phyloP scores from a whole-genome alignment of 2,797 vertebrate genomes.

The Enteromius anoplus region DNA sequence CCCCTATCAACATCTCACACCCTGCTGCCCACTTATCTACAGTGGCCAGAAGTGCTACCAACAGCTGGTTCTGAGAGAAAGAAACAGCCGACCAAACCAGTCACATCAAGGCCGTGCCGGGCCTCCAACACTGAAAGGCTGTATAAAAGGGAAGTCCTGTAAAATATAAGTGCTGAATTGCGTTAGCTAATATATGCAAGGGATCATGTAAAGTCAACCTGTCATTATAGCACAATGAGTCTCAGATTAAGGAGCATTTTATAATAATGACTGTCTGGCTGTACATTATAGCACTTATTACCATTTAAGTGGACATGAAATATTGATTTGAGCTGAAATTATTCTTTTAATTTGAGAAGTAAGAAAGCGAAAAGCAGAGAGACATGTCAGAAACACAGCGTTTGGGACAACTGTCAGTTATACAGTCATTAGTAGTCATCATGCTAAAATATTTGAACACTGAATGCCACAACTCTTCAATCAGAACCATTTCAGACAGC shows the following conservation, averaged over 20 bases:
- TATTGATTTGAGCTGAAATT: neutral
- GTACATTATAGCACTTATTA: neutral
- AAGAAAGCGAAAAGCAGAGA: neutral
- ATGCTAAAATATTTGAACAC: neutral
- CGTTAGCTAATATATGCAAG: neutral
- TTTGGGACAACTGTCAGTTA: neutral
- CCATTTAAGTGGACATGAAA: neutral
- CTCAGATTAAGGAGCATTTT: neutral
- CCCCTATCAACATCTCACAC: constrained; percentile 64
- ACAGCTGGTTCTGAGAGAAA: constrained; percentile 61
- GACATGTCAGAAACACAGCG: neutral
- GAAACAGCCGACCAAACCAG: constrained; percentile 46
- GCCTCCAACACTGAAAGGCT: neutral
- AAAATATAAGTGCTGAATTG: neutral
- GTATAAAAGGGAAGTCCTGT: neutral
- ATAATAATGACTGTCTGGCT: neutral
- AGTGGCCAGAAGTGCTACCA: constrained; percentile 57
- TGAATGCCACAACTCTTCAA: neutral
- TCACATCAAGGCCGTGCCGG: constrained; percentile 9
- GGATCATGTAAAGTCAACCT: neutral
- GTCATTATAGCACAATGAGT: neutral
- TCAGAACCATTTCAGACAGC: neutral
- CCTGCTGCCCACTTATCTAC: constrained; percentile 63
- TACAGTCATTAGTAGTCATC: neutral
- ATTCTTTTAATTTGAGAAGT: neutral